Percentiles rank a stretch among this genome's conserved stretches.
These are phyloP conservation scores for Plebejus argus DNA, from an alignment of 2,888 invertebrate species.

Conservation along the genomic window DNA sequence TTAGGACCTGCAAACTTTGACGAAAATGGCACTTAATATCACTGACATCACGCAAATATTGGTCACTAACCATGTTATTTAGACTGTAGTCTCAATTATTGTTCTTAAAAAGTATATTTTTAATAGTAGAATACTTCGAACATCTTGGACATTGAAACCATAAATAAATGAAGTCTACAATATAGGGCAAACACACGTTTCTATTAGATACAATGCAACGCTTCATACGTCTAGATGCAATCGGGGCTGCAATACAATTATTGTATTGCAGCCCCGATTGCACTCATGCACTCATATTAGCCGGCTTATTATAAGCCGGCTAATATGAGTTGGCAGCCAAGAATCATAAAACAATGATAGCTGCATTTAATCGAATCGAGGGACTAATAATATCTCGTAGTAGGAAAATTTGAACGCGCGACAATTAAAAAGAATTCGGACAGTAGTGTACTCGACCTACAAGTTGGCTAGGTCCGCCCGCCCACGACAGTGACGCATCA, in stretches of 20 bases:
- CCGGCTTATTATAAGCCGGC: no score
- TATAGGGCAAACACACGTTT: background rate
- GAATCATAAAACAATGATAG: constrained; percentile 40
- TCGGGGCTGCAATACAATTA: constrained; percentile 26
- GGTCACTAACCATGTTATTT: background rate
- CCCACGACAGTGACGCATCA: constrained; percentile 45
- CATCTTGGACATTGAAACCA: background rate
- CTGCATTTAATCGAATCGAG: constrained; percentile 34
- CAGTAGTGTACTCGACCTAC: constrained; percentile 41
- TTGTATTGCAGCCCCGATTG: no score
- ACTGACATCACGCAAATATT: background rate
- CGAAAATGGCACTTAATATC: background rate
- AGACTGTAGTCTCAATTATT: background rate
- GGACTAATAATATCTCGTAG: constrained; percentile 37
- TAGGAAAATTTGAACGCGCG: constrained; percentile 35
- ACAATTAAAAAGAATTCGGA: constrained; percentile 21
- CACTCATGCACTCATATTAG: no score
- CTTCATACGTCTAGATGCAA: constrained; percentile 15
- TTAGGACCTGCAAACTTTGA: background rate
- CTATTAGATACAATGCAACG: constrained; percentile 13
- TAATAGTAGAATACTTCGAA: background rate
- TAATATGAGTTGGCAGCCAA: constrained; percentile 39
- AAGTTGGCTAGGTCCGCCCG: constrained; percentile 42
- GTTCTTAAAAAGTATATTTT: background rate
- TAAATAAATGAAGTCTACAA: background rate